A percentile compares a stretch with the other conserved stretches of the same genome.
These are phyloP conservation scores for Reinhardtius hippoglossoides DNA, from an alignment of 2,113 vertebrate species.

Conservation along the genomic window DNA sequence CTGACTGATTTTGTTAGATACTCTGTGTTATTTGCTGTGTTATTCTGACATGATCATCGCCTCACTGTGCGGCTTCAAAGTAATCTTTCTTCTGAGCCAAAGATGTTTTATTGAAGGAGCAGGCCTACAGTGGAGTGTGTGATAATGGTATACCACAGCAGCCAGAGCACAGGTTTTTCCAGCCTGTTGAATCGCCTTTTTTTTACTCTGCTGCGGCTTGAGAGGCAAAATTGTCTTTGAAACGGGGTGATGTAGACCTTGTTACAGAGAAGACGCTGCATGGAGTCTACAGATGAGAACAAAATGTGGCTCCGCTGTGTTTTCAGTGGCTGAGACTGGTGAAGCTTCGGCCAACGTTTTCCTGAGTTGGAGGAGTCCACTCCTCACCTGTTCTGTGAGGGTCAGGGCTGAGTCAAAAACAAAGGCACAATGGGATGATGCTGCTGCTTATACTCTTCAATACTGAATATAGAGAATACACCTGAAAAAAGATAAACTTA, in stretches of 20 bases:
- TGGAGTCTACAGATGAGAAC: slow-evolving; percentile 38
- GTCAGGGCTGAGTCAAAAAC: neutral
- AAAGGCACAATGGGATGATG: neutral
- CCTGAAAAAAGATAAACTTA: too few species aligned
- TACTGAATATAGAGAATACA: neutral
- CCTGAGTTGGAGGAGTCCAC: neutral
- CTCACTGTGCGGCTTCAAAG: slow-evolving; percentile 55
- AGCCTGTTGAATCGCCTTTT: slow-evolving; percentile 59
- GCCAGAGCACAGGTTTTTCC: slow-evolving; percentile 44
- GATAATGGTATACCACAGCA: slow-evolving; percentile 63
- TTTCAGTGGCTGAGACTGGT: too few species aligned
- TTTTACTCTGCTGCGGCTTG: neutral
- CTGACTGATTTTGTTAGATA: slow-evolving; percentile 26
- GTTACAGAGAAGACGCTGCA: slow-evolving; percentile 45
- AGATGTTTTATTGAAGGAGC: slow-evolving; percentile 67
- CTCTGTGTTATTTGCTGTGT: slow-evolving; percentile 49
- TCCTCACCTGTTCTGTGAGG: neutral
- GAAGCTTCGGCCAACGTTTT: slow-evolving; percentile 12
- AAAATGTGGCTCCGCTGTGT: slow-evolving; percentile 8
- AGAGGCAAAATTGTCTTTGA: slow-evolving; percentile 57
- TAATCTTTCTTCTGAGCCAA: slow-evolving; percentile 48
- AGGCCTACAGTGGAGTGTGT: slow-evolving; percentile 41
- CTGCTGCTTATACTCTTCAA: neutral
- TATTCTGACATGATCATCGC: slow-evolving; percentile 58
- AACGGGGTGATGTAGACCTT: slow-evolving; percentile 50